Conservation (phyloP, 2,888 invertebrate genomes). For the Hirtodrosophila alboralis region DNA sequence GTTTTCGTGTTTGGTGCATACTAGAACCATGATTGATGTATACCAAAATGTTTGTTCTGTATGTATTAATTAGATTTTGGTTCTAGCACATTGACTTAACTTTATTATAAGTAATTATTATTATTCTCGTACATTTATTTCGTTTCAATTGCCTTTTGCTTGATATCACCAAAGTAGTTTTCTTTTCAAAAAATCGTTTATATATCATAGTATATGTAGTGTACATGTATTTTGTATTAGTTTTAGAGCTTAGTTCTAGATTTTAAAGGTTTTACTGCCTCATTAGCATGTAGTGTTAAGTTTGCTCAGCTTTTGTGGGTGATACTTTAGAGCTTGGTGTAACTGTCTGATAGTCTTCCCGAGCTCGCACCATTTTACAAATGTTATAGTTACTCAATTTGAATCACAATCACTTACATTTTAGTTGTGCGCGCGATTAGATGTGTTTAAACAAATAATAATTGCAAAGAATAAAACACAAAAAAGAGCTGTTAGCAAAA, state of each 20-base stretch:
- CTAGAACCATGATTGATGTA: conserved; percentile 29
- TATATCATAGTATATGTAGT: conserved; percentile 29
- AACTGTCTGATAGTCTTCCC: conserved; percentile 17
- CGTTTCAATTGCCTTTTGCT: conserved; percentile 78
- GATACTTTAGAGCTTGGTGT: conserved; percentile 28
- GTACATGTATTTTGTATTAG: conserved; percentile 35
- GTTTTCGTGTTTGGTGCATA: conserved; percentile 31
- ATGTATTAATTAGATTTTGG: conserved; percentile 6
- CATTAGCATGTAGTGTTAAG: conserved; percentile 63
- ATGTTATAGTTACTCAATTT: conserved; percentile 68
- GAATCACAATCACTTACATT: conserved; percentile 74
- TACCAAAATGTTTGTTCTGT: conserved; percentile 7
- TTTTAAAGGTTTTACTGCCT: conserved; percentile 69
- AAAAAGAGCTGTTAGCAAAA: conserved; percentile 38
- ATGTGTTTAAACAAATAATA: conserved; percentile 7
- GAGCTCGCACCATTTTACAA: conserved; percentile 60
- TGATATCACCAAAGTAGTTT: conserved; percentile 74
- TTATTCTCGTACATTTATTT: conserved; percentile 61
- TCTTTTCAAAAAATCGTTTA: conserved; percentile 48
- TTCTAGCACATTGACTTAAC: conserved; percentile 34
- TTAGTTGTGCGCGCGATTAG: conserved; percentile 58
- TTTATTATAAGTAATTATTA: no score
- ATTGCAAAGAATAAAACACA: conserved; percentile 37
- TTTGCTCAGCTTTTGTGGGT: conserved; percentile 50
- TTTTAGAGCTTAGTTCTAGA: conserved; percentile 58